A percentile compares a stretch with the other conserved stretches of the same genome.
Evolutionary conservation across 2,113 vertebrate species (phyloP).

Genomic region (Mastomys coucha): DNA sequence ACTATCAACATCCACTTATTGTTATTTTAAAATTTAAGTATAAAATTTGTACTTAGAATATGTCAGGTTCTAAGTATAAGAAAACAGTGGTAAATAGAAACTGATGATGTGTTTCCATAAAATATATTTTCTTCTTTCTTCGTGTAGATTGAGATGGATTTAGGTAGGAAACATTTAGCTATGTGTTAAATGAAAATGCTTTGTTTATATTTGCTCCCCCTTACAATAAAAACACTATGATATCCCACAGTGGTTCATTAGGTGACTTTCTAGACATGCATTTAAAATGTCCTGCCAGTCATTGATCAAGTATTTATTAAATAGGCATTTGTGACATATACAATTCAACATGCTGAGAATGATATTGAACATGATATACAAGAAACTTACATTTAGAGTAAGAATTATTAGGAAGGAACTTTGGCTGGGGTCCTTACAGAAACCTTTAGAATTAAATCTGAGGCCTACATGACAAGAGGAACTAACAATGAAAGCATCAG

Average conservation of each 20-base stretch:
- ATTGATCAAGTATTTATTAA: constrained; percentile 1
- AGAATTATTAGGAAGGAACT: neutral
- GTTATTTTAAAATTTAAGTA: neutral
- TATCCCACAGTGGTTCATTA: neutral
- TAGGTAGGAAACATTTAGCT: neutral
- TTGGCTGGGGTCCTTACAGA: neutral
- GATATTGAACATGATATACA: neutral
- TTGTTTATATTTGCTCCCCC: neutral
- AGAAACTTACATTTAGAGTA: constrained; percentile 16
- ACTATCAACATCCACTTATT: neutral
- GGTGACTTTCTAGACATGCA: neutral
- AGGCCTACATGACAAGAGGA: neutral
- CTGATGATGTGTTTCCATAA: neutral
- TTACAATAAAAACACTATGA: neutral
- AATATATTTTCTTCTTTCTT: neutral
- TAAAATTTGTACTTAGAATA: constrained; percentile 11
- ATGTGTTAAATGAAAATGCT: neutral
- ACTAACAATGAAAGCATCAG: neutral
- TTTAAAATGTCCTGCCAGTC: neutral
- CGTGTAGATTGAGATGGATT: neutral
- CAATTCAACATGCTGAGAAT: neutral
- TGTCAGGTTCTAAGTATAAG: neutral
- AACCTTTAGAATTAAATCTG: neutral
- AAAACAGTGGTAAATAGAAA: neutral
- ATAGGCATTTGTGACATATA: neutral